phyloP scores from a whole-genome alignment of 2,113 vertebrate species.

The Turnix velox region DNA sequence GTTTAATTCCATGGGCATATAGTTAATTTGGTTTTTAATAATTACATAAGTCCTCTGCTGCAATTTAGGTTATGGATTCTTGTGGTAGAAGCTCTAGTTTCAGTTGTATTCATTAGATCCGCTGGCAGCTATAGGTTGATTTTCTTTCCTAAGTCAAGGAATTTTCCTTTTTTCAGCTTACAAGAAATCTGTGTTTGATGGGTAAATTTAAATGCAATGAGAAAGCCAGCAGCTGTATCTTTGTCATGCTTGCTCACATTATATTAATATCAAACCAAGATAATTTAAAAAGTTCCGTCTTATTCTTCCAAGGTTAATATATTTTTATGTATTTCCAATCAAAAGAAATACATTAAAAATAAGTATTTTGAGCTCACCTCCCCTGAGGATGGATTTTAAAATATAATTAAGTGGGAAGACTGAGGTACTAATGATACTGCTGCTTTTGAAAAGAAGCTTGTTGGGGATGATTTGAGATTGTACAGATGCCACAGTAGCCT shows the following conservation, averaged over 20 bases:
- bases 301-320: conserved; percentile 34
- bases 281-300: background rate
- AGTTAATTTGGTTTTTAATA: background rate
- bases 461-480: background rate
- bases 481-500: background rate
- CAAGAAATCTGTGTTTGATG: conserved; percentile 24
- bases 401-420: conserved; percentile 22
- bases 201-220: conserved; percentile 35
- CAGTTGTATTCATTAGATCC: background rate
- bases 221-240: conserved; percentile 31
- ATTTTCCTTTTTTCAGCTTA: conserved; percentile 35
- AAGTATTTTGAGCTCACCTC: conserved; percentile 19
- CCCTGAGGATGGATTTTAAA: conserved; percentile 17
- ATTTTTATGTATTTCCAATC: conserved; percentile 33
- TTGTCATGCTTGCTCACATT: conserved; percentile 25
- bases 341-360: conserved; percentile 23
- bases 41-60: background rate
- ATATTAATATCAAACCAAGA: conserved; percentile 26
- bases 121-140: conserved; percentile 16
- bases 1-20: background rate
- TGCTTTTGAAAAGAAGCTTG: background rate
- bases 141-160: conserved; percentile 53
- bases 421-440: conserved; percentile 13
- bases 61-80: background rate
- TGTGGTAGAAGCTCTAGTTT: background rate